Percentiles rank a stretch among this genome's conserved stretches.
phyloP scores from a whole-genome alignment of 2,888 invertebrate species.

The Chloromyia formosa region DNA sequence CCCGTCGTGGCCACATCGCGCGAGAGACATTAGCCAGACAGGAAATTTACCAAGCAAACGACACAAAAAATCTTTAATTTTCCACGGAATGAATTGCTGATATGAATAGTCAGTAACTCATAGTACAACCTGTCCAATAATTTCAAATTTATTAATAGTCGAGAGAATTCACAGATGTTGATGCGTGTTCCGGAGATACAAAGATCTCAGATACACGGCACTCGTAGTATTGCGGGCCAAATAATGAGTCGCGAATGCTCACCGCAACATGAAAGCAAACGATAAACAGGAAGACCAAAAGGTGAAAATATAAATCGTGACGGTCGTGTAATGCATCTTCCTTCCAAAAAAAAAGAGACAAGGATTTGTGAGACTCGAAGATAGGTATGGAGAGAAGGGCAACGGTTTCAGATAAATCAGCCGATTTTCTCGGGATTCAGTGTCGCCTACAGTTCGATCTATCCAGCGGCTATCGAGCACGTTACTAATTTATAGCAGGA shows the following conservation, averaged over 20 bases:
- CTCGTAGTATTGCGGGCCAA: too few species aligned
- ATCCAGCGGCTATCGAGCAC: not conserved
- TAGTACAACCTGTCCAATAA: not conserved
- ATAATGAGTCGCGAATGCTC: not conserved
- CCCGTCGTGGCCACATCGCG: not conserved
- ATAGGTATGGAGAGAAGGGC: not conserved
- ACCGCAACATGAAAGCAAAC: slow-evolving; percentile 3
- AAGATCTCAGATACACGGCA: not conserved
- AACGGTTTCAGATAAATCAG: not conserved
- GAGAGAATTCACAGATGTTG: not conserved
- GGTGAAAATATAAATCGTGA: slow-evolving; percentile 10
- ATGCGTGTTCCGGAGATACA: not conserved
- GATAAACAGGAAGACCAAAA: slow-evolving; percentile 6
- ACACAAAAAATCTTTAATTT: not conserved
- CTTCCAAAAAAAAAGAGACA: not conserved
- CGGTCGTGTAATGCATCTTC: not conserved
- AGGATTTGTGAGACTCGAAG: not conserved
- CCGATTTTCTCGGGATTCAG: not conserved
- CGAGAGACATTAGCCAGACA: not conserved
- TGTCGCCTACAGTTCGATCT: not conserved
- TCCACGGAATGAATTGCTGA: not conserved
- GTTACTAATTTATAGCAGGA: not conserved
- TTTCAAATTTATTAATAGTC: slow-evolving; percentile 1
- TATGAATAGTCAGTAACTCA: not conserved
- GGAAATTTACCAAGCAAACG: not conserved